Conservation (phyloP, 2,797 vertebrate species). For the Geotrypetes seraphini region DNA sequence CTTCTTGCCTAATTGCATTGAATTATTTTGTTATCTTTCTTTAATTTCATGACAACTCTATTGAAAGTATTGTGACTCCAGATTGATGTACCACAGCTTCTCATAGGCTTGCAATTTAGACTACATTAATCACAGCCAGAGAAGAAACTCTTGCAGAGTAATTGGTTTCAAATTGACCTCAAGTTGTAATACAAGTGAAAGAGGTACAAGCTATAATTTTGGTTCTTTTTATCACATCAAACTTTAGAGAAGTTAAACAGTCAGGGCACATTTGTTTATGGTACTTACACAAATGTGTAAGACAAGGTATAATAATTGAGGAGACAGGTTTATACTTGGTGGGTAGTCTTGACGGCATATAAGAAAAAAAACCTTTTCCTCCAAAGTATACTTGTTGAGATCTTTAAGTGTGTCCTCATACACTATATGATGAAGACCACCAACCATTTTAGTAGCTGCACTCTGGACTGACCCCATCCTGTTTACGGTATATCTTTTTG, state of each 20-base stretch:
- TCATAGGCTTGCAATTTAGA: conserved; percentile 42
- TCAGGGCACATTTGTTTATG: conserved; percentile 1
- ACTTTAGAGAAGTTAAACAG: conserved; percentile 12
- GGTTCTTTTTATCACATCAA: conserved; percentile 23
- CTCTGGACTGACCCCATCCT: too few species aligned
- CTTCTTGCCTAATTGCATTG: conserved; percentile 39
- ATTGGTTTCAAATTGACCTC: conserved; percentile 51
- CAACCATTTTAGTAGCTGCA: too few species aligned
- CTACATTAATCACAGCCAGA: conserved; percentile 32
- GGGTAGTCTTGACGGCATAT: too few species aligned
- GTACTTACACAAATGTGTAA: too few species aligned
- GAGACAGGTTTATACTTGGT: too few species aligned
- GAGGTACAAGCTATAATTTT: conserved; percentile 30
- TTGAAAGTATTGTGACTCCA: conserved; percentile 37
- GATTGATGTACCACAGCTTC: conserved; percentile 33
- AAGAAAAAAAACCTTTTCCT: too few species aligned
- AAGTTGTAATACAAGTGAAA: conserved; percentile 47
- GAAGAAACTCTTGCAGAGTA: conserved; percentile 31
- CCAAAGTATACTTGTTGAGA: too few species aligned
- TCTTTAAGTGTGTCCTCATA: too few species aligned
- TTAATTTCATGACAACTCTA: conserved; percentile 39
- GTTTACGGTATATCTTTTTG: too few species aligned
- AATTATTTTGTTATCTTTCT: conserved; percentile 40
- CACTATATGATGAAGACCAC: too few species aligned
- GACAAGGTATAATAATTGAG: too few species aligned